Conservation (phyloP, 2,888 invertebrate species). For the Phorcus lineatus region DNA sequence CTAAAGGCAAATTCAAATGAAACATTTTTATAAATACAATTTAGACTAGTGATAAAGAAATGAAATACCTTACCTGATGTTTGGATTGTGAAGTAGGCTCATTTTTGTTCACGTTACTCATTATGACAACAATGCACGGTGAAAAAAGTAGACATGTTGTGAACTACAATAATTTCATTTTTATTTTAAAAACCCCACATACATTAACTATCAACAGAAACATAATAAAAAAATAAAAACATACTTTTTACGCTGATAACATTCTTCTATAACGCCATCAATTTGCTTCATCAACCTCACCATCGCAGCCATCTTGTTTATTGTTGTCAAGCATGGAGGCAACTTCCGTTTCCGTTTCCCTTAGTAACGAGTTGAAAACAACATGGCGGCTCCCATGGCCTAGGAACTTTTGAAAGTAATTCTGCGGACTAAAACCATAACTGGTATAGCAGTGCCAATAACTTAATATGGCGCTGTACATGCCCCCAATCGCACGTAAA, state of each 20-base stretch:
- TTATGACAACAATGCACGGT: too few species aligned
- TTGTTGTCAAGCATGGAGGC: conserved; percentile 51
- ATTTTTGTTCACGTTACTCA: too few species aligned
- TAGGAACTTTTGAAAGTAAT: neutral
- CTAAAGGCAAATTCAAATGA: too few species aligned
- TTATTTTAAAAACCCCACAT: too few species aligned
- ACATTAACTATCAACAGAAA: neutral
- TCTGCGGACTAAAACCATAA: neutral
- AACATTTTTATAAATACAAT: too few species aligned
- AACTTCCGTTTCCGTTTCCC: conserved; percentile 34
- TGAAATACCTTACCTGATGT: too few species aligned
- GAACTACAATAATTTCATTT: too few species aligned
- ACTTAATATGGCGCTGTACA: conserved; percentile 60
- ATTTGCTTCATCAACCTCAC: conserved; percentile 64
- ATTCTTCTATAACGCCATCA: conserved; percentile 60
- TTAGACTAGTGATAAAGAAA: too few species aligned
- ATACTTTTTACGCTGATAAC: conserved; percentile 66
- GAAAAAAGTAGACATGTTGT: too few species aligned
- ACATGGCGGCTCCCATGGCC: conserved; percentile 30
- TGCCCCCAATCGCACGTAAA: conserved; percentile 67
- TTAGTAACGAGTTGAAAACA: conserved; percentile 35
- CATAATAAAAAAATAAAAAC: conserved; percentile 24
- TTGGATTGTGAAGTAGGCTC: too few species aligned
- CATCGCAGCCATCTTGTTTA: conserved; percentile 73
- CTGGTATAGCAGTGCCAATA: neutral